Percentiles rank a stretch among this genome's conserved stretches.
Evolutionary conservation across 2,888 invertebrate genomes (phyloP).

Genomic region (Noctua fimbriata): DNA sequence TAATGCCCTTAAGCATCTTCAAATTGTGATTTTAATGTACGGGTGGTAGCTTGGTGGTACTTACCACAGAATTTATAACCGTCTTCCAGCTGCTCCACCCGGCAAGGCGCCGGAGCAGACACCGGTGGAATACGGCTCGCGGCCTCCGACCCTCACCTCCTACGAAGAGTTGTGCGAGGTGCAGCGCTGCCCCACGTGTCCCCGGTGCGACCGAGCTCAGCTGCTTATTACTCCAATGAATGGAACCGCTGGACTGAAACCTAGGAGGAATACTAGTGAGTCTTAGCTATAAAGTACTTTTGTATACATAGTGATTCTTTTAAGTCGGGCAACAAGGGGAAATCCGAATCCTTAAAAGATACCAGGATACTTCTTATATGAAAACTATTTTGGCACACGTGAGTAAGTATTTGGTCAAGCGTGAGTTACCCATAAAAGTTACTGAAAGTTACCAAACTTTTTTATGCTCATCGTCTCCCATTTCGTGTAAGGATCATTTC

Average conservation of each 20-base stretch:
- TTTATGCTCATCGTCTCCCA: background rate
- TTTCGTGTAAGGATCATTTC: background rate
- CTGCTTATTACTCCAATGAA: conserved; percentile 88
- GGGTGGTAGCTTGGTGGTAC: background rate
- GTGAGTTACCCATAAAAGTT: background rate
- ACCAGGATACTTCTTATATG: no score
- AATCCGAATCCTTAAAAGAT: background rate
- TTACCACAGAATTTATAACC: background rate
- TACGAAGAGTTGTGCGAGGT: conserved; percentile 87
- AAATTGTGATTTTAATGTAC: no score
- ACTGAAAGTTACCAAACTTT: background rate
- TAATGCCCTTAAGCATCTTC: no score
- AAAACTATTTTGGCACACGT: no score
- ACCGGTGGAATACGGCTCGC: conserved; percentile 84
- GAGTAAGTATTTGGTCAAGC: no score
- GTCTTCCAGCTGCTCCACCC: conserved; percentile 79
- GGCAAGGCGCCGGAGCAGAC: conserved; percentile 78
- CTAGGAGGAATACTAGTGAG: conserved; percentile 85
- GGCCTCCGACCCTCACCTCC: conserved; percentile 83
- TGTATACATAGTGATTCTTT: background rate
- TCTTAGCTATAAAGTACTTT: background rate
- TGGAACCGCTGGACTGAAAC: conserved; percentile 88
- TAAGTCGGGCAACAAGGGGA: background rate
- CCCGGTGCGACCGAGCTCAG: conserved; percentile 84
- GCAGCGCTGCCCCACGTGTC: conserved; percentile 85